Base-by-base conservation (phyloP, 2,888 invertebrate species). In the Lapara coniferarum region DNA sequence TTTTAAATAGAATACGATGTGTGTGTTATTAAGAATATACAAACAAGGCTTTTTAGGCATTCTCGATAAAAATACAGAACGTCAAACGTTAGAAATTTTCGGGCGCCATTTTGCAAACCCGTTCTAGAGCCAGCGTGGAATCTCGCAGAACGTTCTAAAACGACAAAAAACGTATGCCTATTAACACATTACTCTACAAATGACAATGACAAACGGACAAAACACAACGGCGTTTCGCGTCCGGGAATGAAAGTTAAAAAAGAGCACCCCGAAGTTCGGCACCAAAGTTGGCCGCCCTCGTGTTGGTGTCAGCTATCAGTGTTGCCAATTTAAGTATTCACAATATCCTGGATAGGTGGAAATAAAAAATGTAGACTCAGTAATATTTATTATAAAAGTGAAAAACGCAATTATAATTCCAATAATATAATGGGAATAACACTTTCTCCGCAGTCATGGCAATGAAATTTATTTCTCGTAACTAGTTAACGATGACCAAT, bases 101-200 rank as follows among this genome's bases (percentile, higher is more conserved):
- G 63, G 13, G 13, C 49, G 78, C 83, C 81, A 83, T 82, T 83
- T 82, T 79, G 77, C 49, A 16, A 46, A 8, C 10, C 10, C 16
- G 63, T 7, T 19, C 49, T 63, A 14, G 13, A 59, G 59, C 44
- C n/a, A 46, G 46, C 63, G 63, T 63, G 19, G 63, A 63, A 25
- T 49, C 19, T 63, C 46, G 49, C 19, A 63, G 63, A 49, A 63
- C 63, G 49, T 37, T 25, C 81, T 79, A 82, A 84, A 83, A 80
- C 81, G 78, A 77, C 78, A 78, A 80, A 81, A 80, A 78, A 79
- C 79, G 77, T 78, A 79, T 80, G 79, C 84, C 84, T 83, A 85
- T 85, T 84, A 85, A 80, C 81, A 83, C 84, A 84, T 84, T 83
- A 84, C 84, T 84, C 83, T 82, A 81, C 82, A 80, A 83, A 77